Evolutionary conservation across 2,888 invertebrate species (phyloP).

Genomic region (Phengaris alcon): DNA sequence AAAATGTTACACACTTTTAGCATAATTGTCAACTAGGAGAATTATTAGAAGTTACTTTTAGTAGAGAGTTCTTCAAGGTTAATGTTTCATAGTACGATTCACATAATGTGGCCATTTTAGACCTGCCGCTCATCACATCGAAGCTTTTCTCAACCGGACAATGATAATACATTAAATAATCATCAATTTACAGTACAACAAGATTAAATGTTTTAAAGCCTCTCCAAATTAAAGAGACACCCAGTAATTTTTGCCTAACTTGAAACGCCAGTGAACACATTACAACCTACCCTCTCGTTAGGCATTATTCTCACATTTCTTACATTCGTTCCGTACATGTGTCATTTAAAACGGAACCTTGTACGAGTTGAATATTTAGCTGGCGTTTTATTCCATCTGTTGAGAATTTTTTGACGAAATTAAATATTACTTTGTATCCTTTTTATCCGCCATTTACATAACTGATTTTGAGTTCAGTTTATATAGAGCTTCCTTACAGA

Average conservation of each 20-base stretch:
- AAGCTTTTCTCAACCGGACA: no score
- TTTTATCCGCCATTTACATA: neutral
- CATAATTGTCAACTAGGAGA: no score
- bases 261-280: neutral
- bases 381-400: constrained; percentile 8
- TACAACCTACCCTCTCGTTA: neutral
- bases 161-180: no score
- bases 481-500: neutral
- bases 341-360: constrained; percentile 17
- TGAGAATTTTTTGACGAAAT: constrained; percentile 13
- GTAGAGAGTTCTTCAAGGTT: no score
- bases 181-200: no score
- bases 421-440: constrained; percentile 3
- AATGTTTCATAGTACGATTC: no score
- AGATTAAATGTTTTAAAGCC: no score
- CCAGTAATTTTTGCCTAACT: neutral
- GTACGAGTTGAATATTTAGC: constrained; percentile 23
- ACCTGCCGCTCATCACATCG: no score
- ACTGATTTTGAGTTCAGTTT: neutral
- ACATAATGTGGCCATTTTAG: no score
- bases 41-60: no score
- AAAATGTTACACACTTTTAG: no score
- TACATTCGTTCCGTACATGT: neutral
- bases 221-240: no score
- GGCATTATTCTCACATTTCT: neutral